Evolutionary conservation across 2,888 invertebrate species (phyloP).

Genomic region (Tyria jacobaeae): DNA sequence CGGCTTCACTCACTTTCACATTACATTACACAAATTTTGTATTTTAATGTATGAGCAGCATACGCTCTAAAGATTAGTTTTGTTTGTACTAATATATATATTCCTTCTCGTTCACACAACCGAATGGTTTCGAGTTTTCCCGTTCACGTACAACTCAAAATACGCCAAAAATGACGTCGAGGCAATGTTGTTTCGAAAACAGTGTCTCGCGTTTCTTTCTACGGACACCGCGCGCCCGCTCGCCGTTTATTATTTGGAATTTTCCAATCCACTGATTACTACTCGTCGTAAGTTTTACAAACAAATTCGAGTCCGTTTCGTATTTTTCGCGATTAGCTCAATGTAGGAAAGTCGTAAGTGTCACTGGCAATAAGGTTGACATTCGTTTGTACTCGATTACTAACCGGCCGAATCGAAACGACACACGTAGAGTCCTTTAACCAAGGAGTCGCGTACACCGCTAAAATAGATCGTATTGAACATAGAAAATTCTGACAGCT

Average conservation of each 20-base stretch:
- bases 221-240: constrained; percentile 77
- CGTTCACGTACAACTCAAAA: constrained; percentile 85
- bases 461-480: constrained; percentile 63
- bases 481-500: constrained; percentile 85
- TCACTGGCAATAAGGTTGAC: constrained; percentile 65
- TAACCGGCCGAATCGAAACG: constrained; percentile 70
- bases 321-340: constrained; percentile 83
- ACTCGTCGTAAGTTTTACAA: constrained; percentile 82
- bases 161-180: constrained; percentile 87
- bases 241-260: constrained; percentile 85
- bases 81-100: constrained; percentile 57
- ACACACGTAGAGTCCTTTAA: constrained; percentile 39
- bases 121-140: constrained; percentile 86
- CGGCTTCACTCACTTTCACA: constrained; percentile 74
- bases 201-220: constrained; percentile 82
- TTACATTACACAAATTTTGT: constrained; percentile 67
- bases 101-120: constrained; percentile 76
- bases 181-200: constrained; percentile 84
- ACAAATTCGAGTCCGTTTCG: constrained; percentile 81
- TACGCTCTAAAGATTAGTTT: constrained; percentile 73
- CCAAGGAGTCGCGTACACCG: constrained; percentile 37
- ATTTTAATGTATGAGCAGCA: constrained; percentile 64
- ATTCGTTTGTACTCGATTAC: constrained; percentile 58
- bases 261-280: constrained; percentile 88
- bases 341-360: constrained; percentile 82